Evolutionary conservation across 1,140 invertebrate species (phyloP).

Genomic region (Lepidostoma basale): DNA sequence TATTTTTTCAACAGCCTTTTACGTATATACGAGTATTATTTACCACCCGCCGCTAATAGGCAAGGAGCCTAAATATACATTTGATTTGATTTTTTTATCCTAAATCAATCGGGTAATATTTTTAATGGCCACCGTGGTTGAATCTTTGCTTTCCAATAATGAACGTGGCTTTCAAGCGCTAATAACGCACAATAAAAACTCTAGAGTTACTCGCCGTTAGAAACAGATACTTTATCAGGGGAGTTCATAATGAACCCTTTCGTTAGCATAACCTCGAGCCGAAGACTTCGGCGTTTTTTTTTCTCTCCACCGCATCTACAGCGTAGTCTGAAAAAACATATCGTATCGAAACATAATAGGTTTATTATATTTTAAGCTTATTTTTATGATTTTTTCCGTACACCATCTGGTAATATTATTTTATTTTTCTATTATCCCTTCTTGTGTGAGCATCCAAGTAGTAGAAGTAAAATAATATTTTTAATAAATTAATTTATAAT

Average conservation of each 20-base stretch:
- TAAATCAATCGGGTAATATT: slow-evolving; percentile 20
- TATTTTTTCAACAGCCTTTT: too few species aligned
- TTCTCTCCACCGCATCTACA: slow-evolving; percentile 1
- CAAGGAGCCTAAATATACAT: not conserved
- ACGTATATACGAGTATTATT: too few species aligned
- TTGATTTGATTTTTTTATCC: not conserved
- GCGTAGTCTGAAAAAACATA: not conserved
- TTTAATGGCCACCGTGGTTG: slow-evolving; percentile 3
- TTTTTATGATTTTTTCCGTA: too few species aligned
- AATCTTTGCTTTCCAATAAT: not conserved
- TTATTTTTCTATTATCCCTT: too few species aligned
- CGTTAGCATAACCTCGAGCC: slow-evolving; percentile 24
- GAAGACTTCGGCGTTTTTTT: slow-evolving; percentile 28
- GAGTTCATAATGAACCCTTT: slow-evolving; percentile 36
- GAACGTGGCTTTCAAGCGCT: slow-evolving; percentile 3
- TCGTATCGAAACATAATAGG: too few species aligned
- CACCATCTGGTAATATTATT: too few species aligned
- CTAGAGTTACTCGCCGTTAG: slow-evolving; percentile 33
- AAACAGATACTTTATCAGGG: slow-evolving; percentile 30
- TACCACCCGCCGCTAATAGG: slow-evolving; percentile 9
- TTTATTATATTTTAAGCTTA: too few species aligned
- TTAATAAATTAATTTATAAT: too few species aligned
- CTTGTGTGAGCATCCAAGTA: too few species aligned
- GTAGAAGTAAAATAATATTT: too few species aligned
- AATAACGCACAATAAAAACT: slow-evolving; percentile 35